Evolutionary conservation across 2,797 vertebrate species (phyloP).

Genomic region (Rhynchonycteris naso): DNA sequence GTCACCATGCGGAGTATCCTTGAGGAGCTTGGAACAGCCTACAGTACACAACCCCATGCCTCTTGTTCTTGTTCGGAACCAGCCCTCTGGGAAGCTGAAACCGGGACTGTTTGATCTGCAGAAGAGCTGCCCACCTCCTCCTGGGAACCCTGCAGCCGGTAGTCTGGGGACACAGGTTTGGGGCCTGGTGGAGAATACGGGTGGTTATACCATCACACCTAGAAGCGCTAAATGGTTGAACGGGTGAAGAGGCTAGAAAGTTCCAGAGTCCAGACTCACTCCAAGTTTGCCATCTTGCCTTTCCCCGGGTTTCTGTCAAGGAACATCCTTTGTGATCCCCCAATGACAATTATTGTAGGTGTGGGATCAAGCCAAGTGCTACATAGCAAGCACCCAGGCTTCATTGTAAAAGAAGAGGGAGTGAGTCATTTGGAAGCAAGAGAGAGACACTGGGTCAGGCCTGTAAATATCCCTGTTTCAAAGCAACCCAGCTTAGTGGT

Average conservation of each 20-base stretch:
- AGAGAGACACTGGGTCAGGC: neutral
- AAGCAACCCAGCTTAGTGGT: neutral
- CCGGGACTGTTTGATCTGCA: neutral
- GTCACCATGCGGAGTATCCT: neutral
- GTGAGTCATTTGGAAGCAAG: neutral
- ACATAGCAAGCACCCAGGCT: neutral
- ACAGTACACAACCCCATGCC: too few relatives aligned
- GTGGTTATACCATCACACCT: neutral
- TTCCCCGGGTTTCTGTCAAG: neutral
- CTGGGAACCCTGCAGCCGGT: neutral
- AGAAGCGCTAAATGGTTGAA: neutral
- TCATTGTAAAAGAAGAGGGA: neutral
- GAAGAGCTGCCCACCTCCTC: neutral
- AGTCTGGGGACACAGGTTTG: neutral
- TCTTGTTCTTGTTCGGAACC: neutral
- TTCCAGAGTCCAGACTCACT: neutral
- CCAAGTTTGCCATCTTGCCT: neutral
- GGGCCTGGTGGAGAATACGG: neutral
- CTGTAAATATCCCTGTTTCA: neutral
- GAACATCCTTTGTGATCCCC: neutral
- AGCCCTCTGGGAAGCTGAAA: neutral
- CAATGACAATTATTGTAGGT: neutral
- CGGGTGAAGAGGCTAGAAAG: neutral
- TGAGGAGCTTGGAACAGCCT: neutral
- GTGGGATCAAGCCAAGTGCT: neutral